Percentiles rank a stretch among this genome's conserved stretches.
phyloP scores from a whole-genome alignment of 2,797 vertebrate species.

The Chelidonichthys spinosus region DNA sequence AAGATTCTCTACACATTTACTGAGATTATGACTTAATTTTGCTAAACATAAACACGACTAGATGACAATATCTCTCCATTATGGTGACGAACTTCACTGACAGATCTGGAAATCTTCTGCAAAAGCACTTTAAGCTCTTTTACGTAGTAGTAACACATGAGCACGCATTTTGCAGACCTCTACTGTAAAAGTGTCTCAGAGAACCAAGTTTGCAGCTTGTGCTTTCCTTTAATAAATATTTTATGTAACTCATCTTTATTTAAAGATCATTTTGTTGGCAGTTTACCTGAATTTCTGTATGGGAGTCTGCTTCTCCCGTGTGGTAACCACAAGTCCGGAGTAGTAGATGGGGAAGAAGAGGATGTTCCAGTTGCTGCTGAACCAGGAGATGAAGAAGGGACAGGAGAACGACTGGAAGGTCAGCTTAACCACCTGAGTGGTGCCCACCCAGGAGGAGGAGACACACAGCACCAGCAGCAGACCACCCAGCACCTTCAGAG shows the following conservation, averaged over 20 bases:
- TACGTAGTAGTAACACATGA: background rate
- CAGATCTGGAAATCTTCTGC: background rate
- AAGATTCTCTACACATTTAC: background rate
- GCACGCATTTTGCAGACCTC: background rate
- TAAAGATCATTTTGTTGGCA: background rate
- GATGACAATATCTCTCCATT: background rate
- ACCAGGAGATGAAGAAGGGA: conserved; percentile 99
- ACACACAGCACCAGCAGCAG: conserved; percentile 94
- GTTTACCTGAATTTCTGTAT: conserved; percentile 96
- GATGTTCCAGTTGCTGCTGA: conserved; percentile 99
- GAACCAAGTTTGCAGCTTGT: background rate
- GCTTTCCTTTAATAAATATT: background rate
- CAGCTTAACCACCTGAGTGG: conserved; percentile 97
- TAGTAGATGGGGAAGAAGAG: conserved; percentile 99
- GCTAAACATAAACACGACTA: background rate
- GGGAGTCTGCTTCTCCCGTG: conserved; percentile 94
- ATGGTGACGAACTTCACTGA: background rate
- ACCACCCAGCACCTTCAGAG: conserved; percentile 93
- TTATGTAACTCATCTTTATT: background rate
- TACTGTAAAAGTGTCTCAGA: background rate
- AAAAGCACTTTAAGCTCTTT: background rate
- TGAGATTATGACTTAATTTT: background rate
- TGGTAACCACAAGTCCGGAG: conserved; percentile 91
- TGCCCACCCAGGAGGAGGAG: conserved; percentile 98
- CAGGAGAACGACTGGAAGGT: conserved; percentile 99